Evolutionary conservation across 2,888 invertebrate genomes (phyloP).

Genomic region (Papilio gigon): DNA sequence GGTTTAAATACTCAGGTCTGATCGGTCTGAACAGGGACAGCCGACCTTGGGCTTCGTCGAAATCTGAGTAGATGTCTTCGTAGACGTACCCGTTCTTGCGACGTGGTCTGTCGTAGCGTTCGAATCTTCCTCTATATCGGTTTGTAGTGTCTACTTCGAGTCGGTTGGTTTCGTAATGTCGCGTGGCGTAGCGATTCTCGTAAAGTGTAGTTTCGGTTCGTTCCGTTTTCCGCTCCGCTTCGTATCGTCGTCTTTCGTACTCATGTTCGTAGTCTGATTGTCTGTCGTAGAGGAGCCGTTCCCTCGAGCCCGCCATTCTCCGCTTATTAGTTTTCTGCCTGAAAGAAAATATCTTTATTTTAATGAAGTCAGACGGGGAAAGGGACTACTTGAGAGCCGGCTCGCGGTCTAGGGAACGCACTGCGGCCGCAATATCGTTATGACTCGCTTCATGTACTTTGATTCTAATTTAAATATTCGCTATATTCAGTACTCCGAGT

Average conservation of each 20-base stretch:
- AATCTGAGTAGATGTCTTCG: constrained; percentile 79
- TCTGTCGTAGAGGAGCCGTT: constrained; percentile 71
- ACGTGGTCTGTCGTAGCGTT: constrained; percentile 61
- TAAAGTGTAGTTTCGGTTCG: constrained; percentile 31
- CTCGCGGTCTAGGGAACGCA: constrained; percentile 7
- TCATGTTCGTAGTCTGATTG: constrained; percentile 64
- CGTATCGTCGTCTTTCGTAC: constrained; percentile 60
- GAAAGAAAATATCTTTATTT: constrained; percentile 60
- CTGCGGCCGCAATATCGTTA: constrained; percentile 14
- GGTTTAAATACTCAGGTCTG: constrained; percentile 75
- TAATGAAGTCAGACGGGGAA: constrained; percentile 48
- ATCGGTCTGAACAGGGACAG: constrained; percentile 77
- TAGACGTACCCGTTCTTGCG: constrained; percentile 77
- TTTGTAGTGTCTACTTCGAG: constrained; percentile 45
- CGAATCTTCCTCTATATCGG: constrained; percentile 51
- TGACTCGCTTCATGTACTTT: constrained; percentile 7
- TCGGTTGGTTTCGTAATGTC: constrained; percentile 44
- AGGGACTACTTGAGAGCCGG: constrained; percentile 13
- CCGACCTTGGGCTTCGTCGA: constrained; percentile 76
- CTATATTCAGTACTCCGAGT: background rate
- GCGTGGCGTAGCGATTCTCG: constrained; percentile 25
- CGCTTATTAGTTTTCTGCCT: constrained; percentile 60
- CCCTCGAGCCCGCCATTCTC: constrained; percentile 76
- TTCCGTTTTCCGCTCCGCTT: constrained; percentile 40
- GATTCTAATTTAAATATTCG: constrained; percentile 7